Evolutionary conservation across 2,113 vertebrate genomes (phyloP), one percentile per base, ranked within the genome.

Genomic region (Amphiprion ocellaris): DNA sequence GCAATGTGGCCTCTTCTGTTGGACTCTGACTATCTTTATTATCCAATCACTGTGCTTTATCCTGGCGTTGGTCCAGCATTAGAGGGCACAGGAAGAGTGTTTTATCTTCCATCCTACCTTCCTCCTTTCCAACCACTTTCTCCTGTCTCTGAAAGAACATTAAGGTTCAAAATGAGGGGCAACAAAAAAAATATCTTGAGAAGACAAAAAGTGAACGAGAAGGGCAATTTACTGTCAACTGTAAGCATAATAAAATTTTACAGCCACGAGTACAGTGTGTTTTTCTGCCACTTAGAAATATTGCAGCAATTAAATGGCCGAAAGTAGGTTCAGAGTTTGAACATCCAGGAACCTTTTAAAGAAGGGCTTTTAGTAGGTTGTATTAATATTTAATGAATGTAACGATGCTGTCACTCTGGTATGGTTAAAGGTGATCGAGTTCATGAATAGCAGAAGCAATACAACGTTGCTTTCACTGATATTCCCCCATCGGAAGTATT

Each of bases 11-110:
- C 77, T 83, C 70, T 81, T 69, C 66, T 83, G 58, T 82, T 84
- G 60, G 69, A 82, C 73, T 80, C 67, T 33, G 62, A 74, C 86
- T 89, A 79, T 85, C 86, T 82, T 89, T 84, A 87, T 85, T 86
- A 82, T 88, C 88, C 83, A 90, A 89, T 90, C 86, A 83, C 82
- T 82, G 72, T 70, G 53, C 65, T 84, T 82, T 56, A 37, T 69
- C 62, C 74, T 90, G 89, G 89, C 60, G 41, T 55, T n/a, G 5
- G n/a, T 88, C 85, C 89, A 90, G 61, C 5, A 44, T 75, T 84
- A 85, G 83, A 90, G 86, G 89, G 68, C 86, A 85, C 50, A 30
- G 82, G 47, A 67, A 49, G 52, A 68, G 71, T 41, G 67, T 80
- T 85, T 87, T 65, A 86, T 85, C 79, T 74, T 30, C 50, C 41